Evolutionary conservation across 2,113 vertebrate species (phyloP).

Genomic region (Alouatta palliata): DNA sequence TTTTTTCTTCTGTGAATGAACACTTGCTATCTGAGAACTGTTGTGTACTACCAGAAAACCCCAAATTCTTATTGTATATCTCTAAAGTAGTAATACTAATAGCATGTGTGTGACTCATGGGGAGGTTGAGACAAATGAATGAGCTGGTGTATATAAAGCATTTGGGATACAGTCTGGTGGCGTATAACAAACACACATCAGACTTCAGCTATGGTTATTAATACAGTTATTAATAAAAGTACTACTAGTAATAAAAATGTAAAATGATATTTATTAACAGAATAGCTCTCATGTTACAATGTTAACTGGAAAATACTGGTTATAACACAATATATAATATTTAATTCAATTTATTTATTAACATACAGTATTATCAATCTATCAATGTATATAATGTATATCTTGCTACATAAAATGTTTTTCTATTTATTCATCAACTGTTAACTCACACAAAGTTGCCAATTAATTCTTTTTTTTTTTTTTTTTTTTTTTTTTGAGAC

Average conservation of each 20-base stretch:
- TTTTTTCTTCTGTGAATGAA: background rate
- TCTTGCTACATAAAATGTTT: background rate
- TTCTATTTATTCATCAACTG: background rate
- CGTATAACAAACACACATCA: background rate
- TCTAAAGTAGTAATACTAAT: background rate
- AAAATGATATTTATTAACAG: background rate
- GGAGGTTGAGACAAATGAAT: background rate
- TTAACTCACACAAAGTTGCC: background rate
- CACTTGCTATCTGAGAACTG: background rate
- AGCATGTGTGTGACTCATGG: background rate
- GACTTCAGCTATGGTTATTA: background rate
- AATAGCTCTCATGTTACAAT: background rate
- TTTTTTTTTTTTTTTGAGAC: too few species aligned
- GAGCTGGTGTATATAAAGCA: background rate
- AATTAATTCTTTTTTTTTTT: conserved; percentile 23
- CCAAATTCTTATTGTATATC: background rate
- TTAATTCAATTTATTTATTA: background rate
- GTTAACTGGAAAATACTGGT: background rate
- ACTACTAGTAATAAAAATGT: background rate
- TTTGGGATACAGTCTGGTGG: background rate
- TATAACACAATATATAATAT: background rate
- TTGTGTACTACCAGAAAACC: background rate
- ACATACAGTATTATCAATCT: background rate
- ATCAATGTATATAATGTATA: background rate
- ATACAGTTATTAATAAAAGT: background rate